Percentiles rank a stretch among this genome's conserved stretches.
phyloP scores from a whole-genome alignment of 1,140 invertebrate genomes.

The Neodiprion fabricii region DNA sequence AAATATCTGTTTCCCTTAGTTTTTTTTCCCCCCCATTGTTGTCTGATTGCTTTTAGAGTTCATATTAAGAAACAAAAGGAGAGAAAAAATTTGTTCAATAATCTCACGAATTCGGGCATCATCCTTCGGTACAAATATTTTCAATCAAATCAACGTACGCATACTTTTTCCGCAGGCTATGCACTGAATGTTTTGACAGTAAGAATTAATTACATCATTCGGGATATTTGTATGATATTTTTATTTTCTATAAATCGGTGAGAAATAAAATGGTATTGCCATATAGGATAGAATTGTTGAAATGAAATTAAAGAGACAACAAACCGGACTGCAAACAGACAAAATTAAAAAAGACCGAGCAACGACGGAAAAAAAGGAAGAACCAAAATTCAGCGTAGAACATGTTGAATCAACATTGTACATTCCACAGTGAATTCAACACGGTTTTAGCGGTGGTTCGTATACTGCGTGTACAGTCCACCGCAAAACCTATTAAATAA shows the following conservation, averaged over 20 bases:
- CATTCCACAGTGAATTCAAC: not conserved
- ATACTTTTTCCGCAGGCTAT: not conserved
- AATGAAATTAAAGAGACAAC: not conserved
- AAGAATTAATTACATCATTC: too few relatives aligned
- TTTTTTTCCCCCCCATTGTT: not conserved
- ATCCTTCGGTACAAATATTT: not conserved
- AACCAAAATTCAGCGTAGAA: not conserved
- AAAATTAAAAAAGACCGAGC: not conserved
- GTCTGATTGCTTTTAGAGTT: not conserved
- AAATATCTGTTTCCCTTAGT: too few relatives aligned
- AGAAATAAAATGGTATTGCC: too few relatives aligned
- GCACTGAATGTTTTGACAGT: too few relatives aligned
- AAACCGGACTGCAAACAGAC: not conserved
- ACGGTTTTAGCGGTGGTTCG: slow-evolving; percentile 2
- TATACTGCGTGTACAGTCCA: not conserved
- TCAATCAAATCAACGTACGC: not conserved
- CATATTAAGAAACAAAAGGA: not conserved
- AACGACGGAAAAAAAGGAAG: too few relatives aligned
- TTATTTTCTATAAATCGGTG: too few relatives aligned
- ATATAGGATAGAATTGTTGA: not conserved
- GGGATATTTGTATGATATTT: too few relatives aligned
- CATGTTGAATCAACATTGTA: slow-evolving; percentile 9
- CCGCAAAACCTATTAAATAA: not conserved
- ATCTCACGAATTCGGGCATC: not conserved
- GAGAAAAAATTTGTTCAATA: not conserved